A percentile compares a stretch with the other conserved stretches of the same genome.
Evolutionary conservation across 2,888 invertebrate genomes (phyloP).

Genomic region (Tortricodes alternella): DNA sequence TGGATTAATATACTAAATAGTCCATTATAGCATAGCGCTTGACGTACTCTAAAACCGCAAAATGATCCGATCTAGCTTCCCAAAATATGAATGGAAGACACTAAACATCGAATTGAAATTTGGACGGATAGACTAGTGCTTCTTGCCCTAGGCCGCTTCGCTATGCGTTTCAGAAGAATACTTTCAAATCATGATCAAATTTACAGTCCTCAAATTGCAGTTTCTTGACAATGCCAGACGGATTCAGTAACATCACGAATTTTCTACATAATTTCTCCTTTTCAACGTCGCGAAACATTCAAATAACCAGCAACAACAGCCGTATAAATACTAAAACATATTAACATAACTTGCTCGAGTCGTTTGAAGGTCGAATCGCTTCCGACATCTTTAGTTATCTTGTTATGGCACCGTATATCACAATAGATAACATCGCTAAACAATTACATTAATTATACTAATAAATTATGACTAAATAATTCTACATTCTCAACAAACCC

Average conservation of each 20-base stretch:
- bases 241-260: background rate
- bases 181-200: too few relatives aligned
- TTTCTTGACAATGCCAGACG: background rate
- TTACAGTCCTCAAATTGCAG: too few relatives aligned
- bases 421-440: slow-evolving; percentile 26
- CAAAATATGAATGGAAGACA: background rate
- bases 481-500: slow-evolving; percentile 3
- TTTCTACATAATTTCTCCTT: background rate
- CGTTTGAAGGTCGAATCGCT: slow-evolving; percentile 12
- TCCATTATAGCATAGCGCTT: too few relatives aligned
- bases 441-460: slow-evolving; percentile 11
- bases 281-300: background rate
- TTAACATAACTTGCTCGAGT: slow-evolving; percentile 11
- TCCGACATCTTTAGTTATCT: background rate
- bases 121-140: slow-evolving; percentile 1
- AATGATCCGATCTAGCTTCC: background rate
- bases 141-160: background rate
- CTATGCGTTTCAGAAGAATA: background rate
- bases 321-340: background rate
- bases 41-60: too few relatives aligned
- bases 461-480: slow-evolving; percentile 14
- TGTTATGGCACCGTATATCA: slow-evolving; percentile 28
- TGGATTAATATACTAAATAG: background rate
- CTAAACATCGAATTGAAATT: background rate
- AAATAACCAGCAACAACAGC: background rate